Evolutionary conservation across 2,888 invertebrate species (phyloP).

Genomic region (Neoascia interrupta): DNA sequence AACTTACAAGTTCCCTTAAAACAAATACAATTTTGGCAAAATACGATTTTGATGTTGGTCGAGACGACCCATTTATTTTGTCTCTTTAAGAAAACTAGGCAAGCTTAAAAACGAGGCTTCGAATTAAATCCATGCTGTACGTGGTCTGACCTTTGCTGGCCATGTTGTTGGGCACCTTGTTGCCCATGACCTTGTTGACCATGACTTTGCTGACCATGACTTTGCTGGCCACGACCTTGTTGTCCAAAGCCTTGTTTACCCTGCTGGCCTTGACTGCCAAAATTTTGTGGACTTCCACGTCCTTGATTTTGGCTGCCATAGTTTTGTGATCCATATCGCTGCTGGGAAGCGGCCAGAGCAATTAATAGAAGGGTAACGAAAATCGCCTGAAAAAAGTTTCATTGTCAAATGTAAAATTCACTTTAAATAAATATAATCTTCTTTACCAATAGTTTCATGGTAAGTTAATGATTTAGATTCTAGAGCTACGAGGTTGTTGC

Average conservation of each 20-base stretch:
- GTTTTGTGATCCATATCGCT: no score
- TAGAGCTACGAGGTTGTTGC: background rate
- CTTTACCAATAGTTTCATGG: conserved; percentile 40
- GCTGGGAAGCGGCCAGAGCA: conserved; percentile 5
- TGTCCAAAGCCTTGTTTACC: background rate
- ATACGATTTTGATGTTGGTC: no score
- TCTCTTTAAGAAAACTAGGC: no score
- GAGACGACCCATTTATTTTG: no score
- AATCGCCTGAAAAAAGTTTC: conserved; percentile 12
- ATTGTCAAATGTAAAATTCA: no score
- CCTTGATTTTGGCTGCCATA: no score
- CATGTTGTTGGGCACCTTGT: conserved; percentile 8
- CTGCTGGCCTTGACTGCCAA: background rate
- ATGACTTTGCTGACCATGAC: background rate
- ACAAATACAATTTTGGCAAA: no score
- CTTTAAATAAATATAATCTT: no score
- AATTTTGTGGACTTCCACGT: no score
- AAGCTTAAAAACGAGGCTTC: no score
- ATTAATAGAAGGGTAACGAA: conserved; percentile 17
- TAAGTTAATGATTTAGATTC: background rate
- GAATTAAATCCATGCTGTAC: no score
- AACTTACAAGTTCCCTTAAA: no score
- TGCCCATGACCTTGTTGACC: conserved; percentile 11
- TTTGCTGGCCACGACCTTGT: conserved; percentile 5
- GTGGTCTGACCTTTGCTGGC: background rate